Conservation (phyloP, 1,140 invertebrate genomes). For the Anastrepha ludens region DNA sequence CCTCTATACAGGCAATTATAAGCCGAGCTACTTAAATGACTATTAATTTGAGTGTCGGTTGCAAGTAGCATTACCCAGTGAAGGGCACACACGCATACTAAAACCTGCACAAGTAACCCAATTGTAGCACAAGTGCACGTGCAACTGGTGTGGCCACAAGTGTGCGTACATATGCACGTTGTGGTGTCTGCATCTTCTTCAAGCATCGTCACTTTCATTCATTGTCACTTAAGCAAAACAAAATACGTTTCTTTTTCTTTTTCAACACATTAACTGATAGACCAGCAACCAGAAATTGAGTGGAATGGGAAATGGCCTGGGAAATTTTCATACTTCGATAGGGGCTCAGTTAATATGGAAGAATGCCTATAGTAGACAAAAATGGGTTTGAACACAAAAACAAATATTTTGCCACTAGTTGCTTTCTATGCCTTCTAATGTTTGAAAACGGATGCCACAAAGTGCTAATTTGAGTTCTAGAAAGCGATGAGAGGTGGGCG, state of each 20-base stretch:
- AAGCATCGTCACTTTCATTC: slow-evolving; percentile 14
- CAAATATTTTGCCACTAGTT: too few species aligned
- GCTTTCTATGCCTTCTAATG: too few species aligned
- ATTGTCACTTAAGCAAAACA: background rate
- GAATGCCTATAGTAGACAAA: background rate
- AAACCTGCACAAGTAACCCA: background rate
- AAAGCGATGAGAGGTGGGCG: too few species aligned
- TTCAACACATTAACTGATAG: background rate
- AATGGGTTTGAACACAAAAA: background rate
- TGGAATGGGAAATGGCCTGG: background rate
- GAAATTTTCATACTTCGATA: background rate
- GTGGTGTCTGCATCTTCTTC: background rate
- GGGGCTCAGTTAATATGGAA: slow-evolving; percentile 4
- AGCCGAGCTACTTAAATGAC: slow-evolving; percentile 15
- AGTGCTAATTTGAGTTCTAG: too few species aligned
- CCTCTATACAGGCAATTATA: slow-evolving; percentile 30
- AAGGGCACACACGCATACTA: background rate
- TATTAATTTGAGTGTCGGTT: slow-evolving; percentile 38
- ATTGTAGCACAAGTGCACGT: slow-evolving; percentile 6
- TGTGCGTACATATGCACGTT: background rate
- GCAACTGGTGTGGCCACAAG: background rate
- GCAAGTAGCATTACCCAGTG: background rate
- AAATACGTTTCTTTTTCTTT: background rate
- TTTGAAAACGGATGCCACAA: too few species aligned
- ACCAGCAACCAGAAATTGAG: background rate